Evolutionary conservation across 2,888 invertebrate genomes (phyloP).

Genomic region (Apomyelois bistriatella): DNA sequence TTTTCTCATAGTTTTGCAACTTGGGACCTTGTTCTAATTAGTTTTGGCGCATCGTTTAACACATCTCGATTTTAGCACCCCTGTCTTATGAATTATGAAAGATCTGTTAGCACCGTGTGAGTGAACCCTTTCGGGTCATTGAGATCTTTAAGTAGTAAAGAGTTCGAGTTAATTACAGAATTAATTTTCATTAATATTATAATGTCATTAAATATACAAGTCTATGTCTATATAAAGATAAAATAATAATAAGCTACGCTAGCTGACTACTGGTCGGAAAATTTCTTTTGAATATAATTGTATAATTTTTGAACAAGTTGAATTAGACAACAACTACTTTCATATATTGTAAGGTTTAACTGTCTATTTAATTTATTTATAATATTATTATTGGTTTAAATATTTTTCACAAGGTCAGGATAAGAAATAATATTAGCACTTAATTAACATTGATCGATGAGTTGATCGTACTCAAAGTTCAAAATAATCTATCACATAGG

Average conservation of each 20-base stretch:
- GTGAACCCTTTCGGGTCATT: constrained; percentile 10
- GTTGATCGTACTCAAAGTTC: background rate
- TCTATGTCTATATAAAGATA: too few species aligned
- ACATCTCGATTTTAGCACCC: constrained; percentile 53
- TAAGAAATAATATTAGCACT: too few species aligned
- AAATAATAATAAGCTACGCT: too few species aligned
- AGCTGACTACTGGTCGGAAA: too few species aligned
- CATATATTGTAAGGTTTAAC: too few species aligned
- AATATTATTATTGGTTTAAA: background rate
- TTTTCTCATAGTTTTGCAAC: constrained; percentile 67
- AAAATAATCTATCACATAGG: background rate
- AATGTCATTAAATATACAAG: too few species aligned
- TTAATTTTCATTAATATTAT: too few species aligned
- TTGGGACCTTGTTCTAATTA: constrained; percentile 66
- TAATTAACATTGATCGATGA: background rate
- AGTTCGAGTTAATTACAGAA: background rate
- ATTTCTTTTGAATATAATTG: too few species aligned
- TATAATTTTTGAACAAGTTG: too few species aligned
- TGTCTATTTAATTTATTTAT: too few species aligned
- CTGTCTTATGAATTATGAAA: constrained; percentile 59
- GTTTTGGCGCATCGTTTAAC: constrained; percentile 55
- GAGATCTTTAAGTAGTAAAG: background rate
- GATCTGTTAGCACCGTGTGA: constrained; percentile 30
- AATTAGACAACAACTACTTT: too few species aligned
- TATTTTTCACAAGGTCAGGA: too few species aligned